Evolutionary conservation across 2,113 vertebrate species (phyloP).

Genomic region (Cheilinus undulatus): DNA sequence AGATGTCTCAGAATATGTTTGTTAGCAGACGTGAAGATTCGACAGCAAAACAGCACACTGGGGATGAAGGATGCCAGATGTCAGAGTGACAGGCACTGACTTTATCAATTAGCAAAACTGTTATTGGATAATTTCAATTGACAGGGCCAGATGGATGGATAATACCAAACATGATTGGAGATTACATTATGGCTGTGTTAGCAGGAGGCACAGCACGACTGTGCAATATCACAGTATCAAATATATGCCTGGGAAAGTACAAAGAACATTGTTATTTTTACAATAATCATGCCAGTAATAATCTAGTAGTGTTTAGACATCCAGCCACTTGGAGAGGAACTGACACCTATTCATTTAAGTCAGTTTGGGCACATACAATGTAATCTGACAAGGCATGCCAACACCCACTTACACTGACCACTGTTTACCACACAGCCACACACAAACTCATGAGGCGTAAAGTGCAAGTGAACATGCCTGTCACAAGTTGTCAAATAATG

Average conservation of each 20-base stretch:
- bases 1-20: conserved; percentile 48
- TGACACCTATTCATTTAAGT: conserved; percentile 68
- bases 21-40: conserved; percentile 30
- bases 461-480: conserved; percentile 72
- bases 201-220: conserved; percentile 38
- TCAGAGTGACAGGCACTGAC: conserved; percentile 18
- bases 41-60: conserved; percentile 38
- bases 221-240: conserved; percentile 11
- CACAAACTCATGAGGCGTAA: conserved; percentile 69
- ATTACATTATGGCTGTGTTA: conserved; percentile 36
- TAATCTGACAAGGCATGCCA: conserved; percentile 71
- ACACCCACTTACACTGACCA: conserved; percentile 73
- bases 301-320: conserved; percentile 64
- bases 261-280: conserved; percentile 49
- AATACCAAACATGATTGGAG: conserved; percentile 11
- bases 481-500: conserved; percentile 69
- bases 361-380: conserved; percentile 66
- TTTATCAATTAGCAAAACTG: conserved; percentile 28
- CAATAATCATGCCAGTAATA: conserved; percentile 70
- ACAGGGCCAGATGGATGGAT: conserved; percentile 16
- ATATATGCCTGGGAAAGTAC: conserved; percentile 36
- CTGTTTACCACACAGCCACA: conserved; percentile 70
- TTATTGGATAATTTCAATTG: conserved; percentile 21
- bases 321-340: conserved; percentile 56
- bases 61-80: conserved; percentile 35